These are phyloP conservation scores for Automeris io DNA, from an alignment of 2,888 invertebrate genomes.

Conservation along the genomic window DNA sequence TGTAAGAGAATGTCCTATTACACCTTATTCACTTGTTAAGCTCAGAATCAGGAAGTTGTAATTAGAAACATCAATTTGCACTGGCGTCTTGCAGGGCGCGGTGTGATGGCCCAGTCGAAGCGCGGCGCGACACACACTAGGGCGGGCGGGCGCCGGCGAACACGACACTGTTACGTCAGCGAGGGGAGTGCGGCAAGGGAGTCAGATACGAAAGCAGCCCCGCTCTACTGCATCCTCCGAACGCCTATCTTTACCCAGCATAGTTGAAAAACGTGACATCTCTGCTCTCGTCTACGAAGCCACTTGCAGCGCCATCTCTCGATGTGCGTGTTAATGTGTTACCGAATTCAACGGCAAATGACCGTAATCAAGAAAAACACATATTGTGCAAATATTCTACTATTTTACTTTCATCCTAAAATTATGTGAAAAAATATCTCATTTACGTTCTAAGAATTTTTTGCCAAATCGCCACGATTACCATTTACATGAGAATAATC, in stretches of 20 bases:
- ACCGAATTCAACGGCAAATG: no score
- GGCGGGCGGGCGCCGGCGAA: constrained; percentile 70
- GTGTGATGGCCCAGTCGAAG: constrained; percentile 56
- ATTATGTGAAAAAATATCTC: no score
- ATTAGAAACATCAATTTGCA: constrained; percentile 68
- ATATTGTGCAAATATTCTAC: no score
- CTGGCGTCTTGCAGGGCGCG: constrained; percentile 57
- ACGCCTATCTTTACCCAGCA: constrained; percentile 60
- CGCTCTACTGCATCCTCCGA: constrained; percentile 70
- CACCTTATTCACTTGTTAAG: constrained; percentile 62
- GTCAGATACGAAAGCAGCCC: constrained; percentile 33
- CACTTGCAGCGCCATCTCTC: constrained; percentile 24
- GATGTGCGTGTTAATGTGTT: constrained; percentile 15
- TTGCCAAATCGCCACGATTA: no score
- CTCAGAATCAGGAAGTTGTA: constrained; percentile 54
- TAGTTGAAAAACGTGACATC: constrained; percentile 64
- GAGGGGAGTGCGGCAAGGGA: constrained; percentile 39
- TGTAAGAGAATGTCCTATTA: constrained; percentile 45
- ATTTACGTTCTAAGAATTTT: no score
- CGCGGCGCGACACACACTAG: constrained; percentile 74
- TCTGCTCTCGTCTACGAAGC: constrained; percentile 36
- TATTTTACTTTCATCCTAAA: no score
- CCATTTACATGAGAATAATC: no score
- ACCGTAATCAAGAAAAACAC: no score
- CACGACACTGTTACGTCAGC: constrained; percentile 74